phyloP scores from a whole-genome alignment of 92 coral and sea anemone species.

The Zoanthus sansibaricus region DNA sequence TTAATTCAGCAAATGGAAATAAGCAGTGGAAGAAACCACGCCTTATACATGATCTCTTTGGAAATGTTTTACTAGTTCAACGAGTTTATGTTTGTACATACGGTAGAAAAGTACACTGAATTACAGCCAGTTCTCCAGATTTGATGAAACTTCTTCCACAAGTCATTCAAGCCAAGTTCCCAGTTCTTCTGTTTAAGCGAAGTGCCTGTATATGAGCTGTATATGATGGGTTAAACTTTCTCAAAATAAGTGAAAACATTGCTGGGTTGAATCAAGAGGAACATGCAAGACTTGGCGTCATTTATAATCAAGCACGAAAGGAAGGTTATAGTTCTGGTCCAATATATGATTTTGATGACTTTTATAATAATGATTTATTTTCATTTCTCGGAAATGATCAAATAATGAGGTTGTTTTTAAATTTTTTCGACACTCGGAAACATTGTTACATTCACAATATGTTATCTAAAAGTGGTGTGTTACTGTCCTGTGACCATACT shows the following conservation, averaged over 20 bases:
- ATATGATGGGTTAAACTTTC: slow-evolving; percentile 25
- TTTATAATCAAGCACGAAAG: background rate
- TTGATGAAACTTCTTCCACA: no score
- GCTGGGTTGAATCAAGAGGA: slow-evolving; percentile 32
- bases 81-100: no score
- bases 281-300: slow-evolving; percentile 25
- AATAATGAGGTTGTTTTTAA: slow-evolving; percentile 43
- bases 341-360: background rate
- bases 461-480: slow-evolving; percentile 15
- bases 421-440: slow-evolving; percentile 21
- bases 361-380: slow-evolving; percentile 40
- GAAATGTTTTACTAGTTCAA: no score
- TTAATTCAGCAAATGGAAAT: no score
- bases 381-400: slow-evolving; percentile 63
- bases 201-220: no score
- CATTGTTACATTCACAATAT: slow-evolving; percentile 15
- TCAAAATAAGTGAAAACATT: slow-evolving; percentile 54
- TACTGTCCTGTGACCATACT: slow-evolving; percentile 54
- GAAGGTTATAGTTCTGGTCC: background rate
- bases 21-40: no score
- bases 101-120: no score
- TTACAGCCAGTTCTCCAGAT: no score
- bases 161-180: no score
- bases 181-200: no score
- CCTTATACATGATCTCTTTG: no score